Evolutionary conservation across 2,888 invertebrate genomes (phyloP).

Genomic region (Temnothorax ravouxi): DNA sequence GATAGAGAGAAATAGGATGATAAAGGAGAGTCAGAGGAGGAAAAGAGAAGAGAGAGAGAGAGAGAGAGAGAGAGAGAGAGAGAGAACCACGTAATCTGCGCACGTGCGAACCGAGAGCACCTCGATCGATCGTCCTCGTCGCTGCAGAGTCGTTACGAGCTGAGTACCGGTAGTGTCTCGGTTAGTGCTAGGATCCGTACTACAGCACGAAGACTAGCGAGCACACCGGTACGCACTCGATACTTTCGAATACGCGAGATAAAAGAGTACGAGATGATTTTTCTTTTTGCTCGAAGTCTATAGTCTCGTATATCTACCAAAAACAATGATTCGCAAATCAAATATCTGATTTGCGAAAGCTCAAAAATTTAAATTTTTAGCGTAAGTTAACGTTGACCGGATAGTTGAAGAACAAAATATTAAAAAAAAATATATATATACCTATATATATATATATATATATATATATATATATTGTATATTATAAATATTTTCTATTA

Average conservation of each 20-base stretch:
- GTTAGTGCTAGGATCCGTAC: constrained; percentile 66
- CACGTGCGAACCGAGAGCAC: constrained; percentile 79
- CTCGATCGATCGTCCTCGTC: constrained; percentile 81
- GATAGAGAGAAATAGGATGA: constrained; percentile 21
- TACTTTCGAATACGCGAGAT: constrained; percentile 59
- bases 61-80: constrained; percentile 8
- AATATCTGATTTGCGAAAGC: not conserved
- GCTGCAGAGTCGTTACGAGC: constrained; percentile 73
- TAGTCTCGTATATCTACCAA: not conserved
- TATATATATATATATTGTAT: not conserved
- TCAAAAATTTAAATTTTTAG: not conserved
- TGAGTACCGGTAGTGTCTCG: constrained; percentile 72
- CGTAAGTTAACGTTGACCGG: not conserved
- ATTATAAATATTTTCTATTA: not conserved
- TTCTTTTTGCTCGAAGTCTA: not conserved
- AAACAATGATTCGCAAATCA: not conserved
- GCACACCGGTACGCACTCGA: constrained; percentile 56
- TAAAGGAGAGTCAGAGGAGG: not conserved
- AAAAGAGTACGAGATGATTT: constrained; percentile 21
- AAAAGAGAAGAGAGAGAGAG: not conserved
- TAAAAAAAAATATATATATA: not conserved
- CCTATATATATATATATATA: not conserved
- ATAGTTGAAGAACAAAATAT: not conserved
- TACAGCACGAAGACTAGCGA: constrained; percentile 51
- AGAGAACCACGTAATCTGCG: constrained; percentile 72